phyloP scores from a whole-genome alignment of 92 coral and sea anemone genomes.

The Muricea muricata region DNA sequence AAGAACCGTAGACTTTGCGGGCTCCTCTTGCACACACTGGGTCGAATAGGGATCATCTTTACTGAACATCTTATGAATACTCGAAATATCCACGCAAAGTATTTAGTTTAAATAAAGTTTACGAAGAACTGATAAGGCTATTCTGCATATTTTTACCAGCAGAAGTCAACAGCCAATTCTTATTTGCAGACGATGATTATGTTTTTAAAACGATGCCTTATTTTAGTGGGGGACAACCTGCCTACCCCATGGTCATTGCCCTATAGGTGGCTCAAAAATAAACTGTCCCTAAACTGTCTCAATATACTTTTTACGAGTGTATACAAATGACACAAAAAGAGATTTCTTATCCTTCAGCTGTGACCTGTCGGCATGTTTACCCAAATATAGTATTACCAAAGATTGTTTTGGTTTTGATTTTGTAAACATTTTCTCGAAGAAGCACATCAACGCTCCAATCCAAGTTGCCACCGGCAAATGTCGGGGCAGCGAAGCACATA shows the following conservation, averaged over 20 bases:
- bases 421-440: neutral
- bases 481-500: neutral
- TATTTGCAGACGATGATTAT: too few relatives aligned
- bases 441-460: neutral
- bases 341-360: neutral
- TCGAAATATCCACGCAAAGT: too few relatives aligned
- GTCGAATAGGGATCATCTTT: too few relatives aligned
- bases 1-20: too few relatives aligned
- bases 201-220: too few relatives aligned
- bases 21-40: too few relatives aligned
- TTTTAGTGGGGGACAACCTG: neutral
- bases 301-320: neutral
- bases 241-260: neutral
- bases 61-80: too few relatives aligned
- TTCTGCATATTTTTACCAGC: too few relatives aligned
- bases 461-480: slow-evolving; percentile 10
- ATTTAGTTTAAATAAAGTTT: neutral
- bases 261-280: neutral
- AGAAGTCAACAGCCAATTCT: too few relatives aligned
- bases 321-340: neutral
- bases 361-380: neutral
- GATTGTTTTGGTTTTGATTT: neutral
- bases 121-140: too few relatives aligned
- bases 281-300: neutral
- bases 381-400: neutral